Evolutionary conservation across 1,140 invertebrate species (phyloP), one percentile per base, ranked within the genome.

Genomic region (Lucilia sericata): DNA sequence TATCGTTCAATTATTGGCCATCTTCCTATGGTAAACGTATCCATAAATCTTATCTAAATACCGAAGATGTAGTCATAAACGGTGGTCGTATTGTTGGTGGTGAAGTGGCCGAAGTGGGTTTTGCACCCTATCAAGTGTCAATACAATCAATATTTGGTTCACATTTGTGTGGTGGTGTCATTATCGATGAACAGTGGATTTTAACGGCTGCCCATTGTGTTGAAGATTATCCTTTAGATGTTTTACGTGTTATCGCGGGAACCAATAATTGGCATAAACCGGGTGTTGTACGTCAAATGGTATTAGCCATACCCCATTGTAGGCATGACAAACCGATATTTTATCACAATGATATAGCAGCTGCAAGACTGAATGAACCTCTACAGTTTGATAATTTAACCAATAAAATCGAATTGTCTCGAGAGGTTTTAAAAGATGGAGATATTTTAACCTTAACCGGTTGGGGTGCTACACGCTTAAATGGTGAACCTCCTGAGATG

Each of bases 321-420:
- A 65, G 86, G n/a, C 88, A 92, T 74, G 88, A 91, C 49, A 81
- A 84, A 8, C 90, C 90, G 0, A 0, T 85, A 0, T 70, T 70
- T 70, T 91, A 88, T 85, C 83, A 85, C 13, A 93, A 94, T 84
- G 93, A 94, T 84, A 91, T 94, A 49, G 93, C 91, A 36, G 84
- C 93, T 0, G 85, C 93, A 0, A 91, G 90, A 76, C 84, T 93
- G 0, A 86, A 88, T 4, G 86, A 85, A 4, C 87, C 89, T 2
- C 92, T 94, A 55, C n/a, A 86, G 21, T 88, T 89, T 12, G 91
- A 88, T 36, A 91, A 93, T 8, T 91, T 91, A 21, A 90, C 93
- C 0, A 86, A 92, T 85, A 84, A 89, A 0, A 87, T 93, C 8
- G 65, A 86, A 14, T 60, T 90, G 19, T 86, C 86, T 14, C 34